Conservation (phyloP, 2,797 vertebrate genomes). For the Mus minutoides region DNA sequence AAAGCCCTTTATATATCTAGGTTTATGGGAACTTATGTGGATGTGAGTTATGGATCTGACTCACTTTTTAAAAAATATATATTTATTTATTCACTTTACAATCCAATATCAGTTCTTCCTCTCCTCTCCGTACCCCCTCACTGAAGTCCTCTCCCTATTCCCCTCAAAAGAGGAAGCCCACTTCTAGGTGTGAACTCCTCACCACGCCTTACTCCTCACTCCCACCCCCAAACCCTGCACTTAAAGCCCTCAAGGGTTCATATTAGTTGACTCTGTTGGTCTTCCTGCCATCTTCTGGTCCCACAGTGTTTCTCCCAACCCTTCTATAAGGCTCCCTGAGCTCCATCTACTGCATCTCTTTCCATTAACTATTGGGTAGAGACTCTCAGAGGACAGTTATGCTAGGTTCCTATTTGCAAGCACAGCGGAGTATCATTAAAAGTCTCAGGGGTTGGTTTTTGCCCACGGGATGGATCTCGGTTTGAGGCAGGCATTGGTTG, state of each 20-base stretch:
- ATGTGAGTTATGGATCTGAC: neutral
- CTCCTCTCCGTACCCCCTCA: neutral
- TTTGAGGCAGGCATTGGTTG: neutral
- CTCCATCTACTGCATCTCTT: neutral
- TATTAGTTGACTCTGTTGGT: neutral
- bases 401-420: neutral
- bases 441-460: neutral
- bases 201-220: neutral
- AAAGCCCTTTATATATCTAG: neutral
- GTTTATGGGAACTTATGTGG: neutral
- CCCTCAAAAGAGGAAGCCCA: neutral
- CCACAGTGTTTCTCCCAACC: neutral
- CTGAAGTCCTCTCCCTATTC: neutral
- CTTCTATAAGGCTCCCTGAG: neutral
- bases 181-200: neutral
- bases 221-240: neutral
- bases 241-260: neutral
- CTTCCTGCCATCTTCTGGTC: neutral
- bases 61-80: neutral
- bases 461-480: neutral
- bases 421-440: neutral
- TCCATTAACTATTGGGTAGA: neutral
- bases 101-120: neutral
- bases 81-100: neutral
- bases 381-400: neutral